Base-by-base conservation (phyloP, 2,797 vertebrate species). In the Ctenopoma multispine region DNA sequence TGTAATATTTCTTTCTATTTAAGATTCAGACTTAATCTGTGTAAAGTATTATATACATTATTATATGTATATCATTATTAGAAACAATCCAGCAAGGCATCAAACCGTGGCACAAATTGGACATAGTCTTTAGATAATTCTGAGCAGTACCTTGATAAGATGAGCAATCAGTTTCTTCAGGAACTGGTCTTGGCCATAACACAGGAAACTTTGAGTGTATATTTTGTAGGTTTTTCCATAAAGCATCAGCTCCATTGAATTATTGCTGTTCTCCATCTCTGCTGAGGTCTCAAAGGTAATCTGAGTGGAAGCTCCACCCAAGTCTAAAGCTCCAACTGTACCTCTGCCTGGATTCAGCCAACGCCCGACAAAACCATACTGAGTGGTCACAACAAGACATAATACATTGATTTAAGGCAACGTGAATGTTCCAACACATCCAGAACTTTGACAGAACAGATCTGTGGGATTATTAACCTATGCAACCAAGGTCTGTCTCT, bases 131-230 rank as follows among this genome's bases (percentile, higher is more conserved):
- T n/a, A n/a, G n/a, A n/a, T n/a, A n/a, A n/a, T n/a, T n/a, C 12
- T 41, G 6, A 29, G 23, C 43, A 3, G 18, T 87, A 94, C 92
- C 85, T 3, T 79, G 51, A 93, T 50, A 3, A 94, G 74, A n/a
- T 72, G 50, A 64, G 91, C 92, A 65, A 90, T 66, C 40, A 94
- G 79, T 58, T 49, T 84, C 6, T 13, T 88, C n/a, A 96, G 71
- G 49, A 92, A 80, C 83, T 96, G 93, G 64, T 82, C 93, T 3
- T 90, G 91, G 10, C 96, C 95, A 0, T 95, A 97, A 72, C 96
- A 97, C 59, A 96, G 94, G 87, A 95, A 95, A 85, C 96, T 97
- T 63, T 96, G 94, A 0, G 95, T 95, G 88, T 97, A 97, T 8
- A 97, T 62, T 0, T 50, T 88, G 90, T 96, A 93, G 63, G 83